A percentile compares a stretch with the other conserved stretches of the same genome.
These are phyloP conservation scores for Drosophila melanogaster DNA, from an alignment of 1,140 invertebrate genomes.

Conservation along the genomic window Release_6_plus_ISO1_MT NT_037436.4:132001-132500, in stretches of 20 bases:
- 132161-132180: constrained; percentile 37
- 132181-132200: constrained; percentile 54
- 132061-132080: constrained; percentile 61
- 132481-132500: constrained; percentile 81
- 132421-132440: constrained; percentile 46
- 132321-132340: constrained; percentile 47
- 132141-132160: constrained; percentile 14
- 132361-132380: constrained; percentile 28
- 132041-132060: constrained; percentile 51
- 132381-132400: constrained; percentile 76
- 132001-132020: constrained; percentile 33
- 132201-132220: constrained; percentile 20
- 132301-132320: constrained; percentile 48
- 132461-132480: constrained; percentile 80
- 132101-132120: constrained; percentile 46
- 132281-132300: constrained; percentile 13
- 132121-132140: constrained; percentile 28
- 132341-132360: constrained; percentile 5
- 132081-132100: constrained; percentile 38
- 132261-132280: constrained; percentile 34
- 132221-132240: constrained; percentile 19
- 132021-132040: constrained; percentile 39
- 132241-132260: constrained; percentile 20
- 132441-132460: constrained; percentile 73
- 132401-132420: constrained; percentile 24